Evolutionary conservation across 2,797 vertebrate species (phyloP).

Genomic region (Anomalospiza imberbis): DNA sequence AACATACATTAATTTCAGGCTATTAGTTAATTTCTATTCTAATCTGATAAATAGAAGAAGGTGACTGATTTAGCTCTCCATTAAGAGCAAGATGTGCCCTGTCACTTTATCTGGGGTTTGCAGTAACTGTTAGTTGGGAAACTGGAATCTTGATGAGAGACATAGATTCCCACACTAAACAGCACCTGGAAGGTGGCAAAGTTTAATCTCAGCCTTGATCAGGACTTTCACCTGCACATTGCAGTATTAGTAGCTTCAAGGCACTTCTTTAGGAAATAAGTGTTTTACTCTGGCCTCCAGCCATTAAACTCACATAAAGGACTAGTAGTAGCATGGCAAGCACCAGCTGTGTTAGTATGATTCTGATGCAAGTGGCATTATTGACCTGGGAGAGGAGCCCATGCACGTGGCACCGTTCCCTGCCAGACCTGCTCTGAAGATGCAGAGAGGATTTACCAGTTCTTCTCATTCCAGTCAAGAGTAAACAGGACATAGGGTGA

Average conservation of each 20-base stretch:
- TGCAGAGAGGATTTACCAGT: background rate
- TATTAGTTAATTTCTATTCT: background rate
- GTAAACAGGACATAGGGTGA: background rate
- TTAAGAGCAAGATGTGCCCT: background rate
- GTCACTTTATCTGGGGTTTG: background rate
- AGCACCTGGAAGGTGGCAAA: background rate
- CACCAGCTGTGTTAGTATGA: background rate
- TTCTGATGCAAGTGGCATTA: background rate
- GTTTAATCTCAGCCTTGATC: background rate
- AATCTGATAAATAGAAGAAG: background rate
- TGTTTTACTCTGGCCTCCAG: background rate
- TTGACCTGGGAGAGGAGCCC: background rate
- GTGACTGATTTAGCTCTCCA: background rate
- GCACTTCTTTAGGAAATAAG: background rate
- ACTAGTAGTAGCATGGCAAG: background rate
- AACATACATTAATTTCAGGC: background rate
- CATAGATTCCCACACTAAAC: background rate
- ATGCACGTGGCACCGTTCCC: accelerated
- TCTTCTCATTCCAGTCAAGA: background rate
- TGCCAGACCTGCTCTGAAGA: background rate
- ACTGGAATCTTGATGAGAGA: background rate
- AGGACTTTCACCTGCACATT: background rate
- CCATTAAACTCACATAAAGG: background rate
- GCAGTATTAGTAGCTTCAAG: background rate
- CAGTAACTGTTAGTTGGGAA: background rate